These are phyloP conservation scores for Helicoverpa armigera DNA, from an alignment of 1,140 invertebrate genomes.

Conservation along the genomic window DNA sequence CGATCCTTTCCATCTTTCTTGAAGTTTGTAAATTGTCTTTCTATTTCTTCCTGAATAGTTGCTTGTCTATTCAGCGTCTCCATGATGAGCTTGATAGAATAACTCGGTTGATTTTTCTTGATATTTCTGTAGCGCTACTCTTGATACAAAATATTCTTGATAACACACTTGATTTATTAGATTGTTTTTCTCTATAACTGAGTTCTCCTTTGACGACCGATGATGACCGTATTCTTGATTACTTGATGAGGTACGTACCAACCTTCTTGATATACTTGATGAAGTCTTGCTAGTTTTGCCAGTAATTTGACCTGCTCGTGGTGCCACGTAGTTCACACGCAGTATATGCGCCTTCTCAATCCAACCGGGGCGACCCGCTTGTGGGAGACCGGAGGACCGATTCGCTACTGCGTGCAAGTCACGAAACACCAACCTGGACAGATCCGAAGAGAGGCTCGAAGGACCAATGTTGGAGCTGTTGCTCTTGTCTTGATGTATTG, in stretches of 20 bases:
- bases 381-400: background rate
- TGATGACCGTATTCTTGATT: too few species aligned
- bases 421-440: background rate
- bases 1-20: slow-evolving; percentile 16
- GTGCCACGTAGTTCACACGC: slow-evolving; percentile 3
- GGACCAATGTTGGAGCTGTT: background rate
- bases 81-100: slow-evolving; percentile 2
- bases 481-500: slow-evolving; percentile 1
- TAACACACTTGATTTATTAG: too few species aligned
- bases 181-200: too few species aligned
- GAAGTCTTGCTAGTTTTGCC: background rate
- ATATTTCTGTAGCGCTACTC: background rate
- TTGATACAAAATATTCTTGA: too few species aligned
- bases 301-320: background rate
- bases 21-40: background rate
- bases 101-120: background rate
- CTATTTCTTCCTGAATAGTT: background rate
- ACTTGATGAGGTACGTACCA: too few species aligned
- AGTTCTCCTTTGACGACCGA: too few species aligned
- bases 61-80: slow-evolving; percentile 4
- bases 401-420: background rate
- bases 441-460: too few species aligned
- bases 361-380: too few species aligned
- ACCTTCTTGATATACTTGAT: too few species aligned
- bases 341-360: background rate